Evolutionary conservation across 2,113 vertebrate species (phyloP), one percentile per base, ranked within the genome.

Genomic region (Candoia aspera): DNA sequence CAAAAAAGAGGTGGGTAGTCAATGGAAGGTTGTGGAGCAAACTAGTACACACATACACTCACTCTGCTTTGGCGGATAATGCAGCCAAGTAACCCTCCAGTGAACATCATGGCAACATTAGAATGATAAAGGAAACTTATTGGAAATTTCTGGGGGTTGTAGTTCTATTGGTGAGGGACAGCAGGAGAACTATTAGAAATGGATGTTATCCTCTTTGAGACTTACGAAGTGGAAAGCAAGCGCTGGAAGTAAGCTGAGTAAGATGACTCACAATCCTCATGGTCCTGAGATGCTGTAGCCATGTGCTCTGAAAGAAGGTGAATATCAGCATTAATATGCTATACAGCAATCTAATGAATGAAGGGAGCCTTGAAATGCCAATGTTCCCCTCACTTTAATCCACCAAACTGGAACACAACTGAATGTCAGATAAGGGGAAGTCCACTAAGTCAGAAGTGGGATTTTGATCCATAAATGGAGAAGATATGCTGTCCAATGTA

Each of bases 161-260:
- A 29, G 12, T 29, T 54, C 49, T 49, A 49, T 49, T 49, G 1
- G 57, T 58, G 57, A 19, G 57, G 57, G 12, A 13, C 4, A 46
- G 68, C 13, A 79, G 33, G 37, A 79, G 4, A 73, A 33, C 13
- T 6, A 13, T 73, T 33, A 73, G 64, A 33, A 79, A 19, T 37
- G n/a, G n/a, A 79, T 79, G 15, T 79, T 49, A 11, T 84, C 13
- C 46, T 33, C 46, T 17, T 24, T 9, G 9, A 21, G 42, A 73
- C 91, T 92, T 79, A 92, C 91, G 73, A 37, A 37, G 53, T 89
- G 0, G 87, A 92, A 17, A 92, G 91, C 55, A 92, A 24, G 8
- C 13, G 53, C 21, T 89, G 91, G 2, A 92, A 57, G 37, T 92
- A 92, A 5, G 87, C 57, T 0, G 87, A 89, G 13, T 85, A 92